Evolutionary conservation across 64 coral and sea anemone species (phyloP).

Genomic region (Pachyseris speciosa): DNA sequence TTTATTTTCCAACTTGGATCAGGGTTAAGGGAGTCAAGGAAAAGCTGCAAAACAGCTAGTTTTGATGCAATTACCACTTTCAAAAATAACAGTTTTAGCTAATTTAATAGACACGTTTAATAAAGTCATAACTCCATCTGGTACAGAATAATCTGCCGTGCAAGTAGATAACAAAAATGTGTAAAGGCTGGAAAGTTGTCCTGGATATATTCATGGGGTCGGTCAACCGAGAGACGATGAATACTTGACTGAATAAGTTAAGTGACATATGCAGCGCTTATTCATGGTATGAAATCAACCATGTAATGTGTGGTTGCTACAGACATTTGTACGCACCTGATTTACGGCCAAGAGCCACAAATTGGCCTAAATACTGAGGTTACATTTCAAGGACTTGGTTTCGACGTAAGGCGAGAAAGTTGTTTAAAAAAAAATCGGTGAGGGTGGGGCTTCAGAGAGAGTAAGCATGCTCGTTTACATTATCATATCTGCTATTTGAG

Average conservation of each 20-base stretch:
- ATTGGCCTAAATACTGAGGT: not conserved
- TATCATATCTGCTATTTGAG: constrained; percentile 31
- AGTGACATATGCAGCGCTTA: constrained; percentile 1
- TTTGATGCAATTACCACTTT: not conserved
- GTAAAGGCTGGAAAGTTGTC: not conserved
- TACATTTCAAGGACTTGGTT: not conserved
- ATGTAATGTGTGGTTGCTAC: not conserved
- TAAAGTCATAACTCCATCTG: constrained; percentile 13
- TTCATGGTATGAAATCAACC: constrained; percentile 17
- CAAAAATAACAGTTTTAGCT: not conserved
- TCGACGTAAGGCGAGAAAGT: not conserved
- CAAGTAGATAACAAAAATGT: not conserved
- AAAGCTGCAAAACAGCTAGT: constrained; percentile 10
- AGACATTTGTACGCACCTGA: not conserved
- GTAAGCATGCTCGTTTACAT: constrained; percentile 17
- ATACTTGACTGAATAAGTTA: too few relatives aligned
- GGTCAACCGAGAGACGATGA: not conserved
- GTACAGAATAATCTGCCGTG: not conserved
- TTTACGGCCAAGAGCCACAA: not conserved
- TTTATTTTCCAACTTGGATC: not conserved
- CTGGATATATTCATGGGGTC: not conserved
- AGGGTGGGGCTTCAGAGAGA: constrained; percentile 24
- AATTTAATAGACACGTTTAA: constrained; percentile 4
- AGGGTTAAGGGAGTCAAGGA: not conserved
- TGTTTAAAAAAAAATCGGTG: not conserved